These are phyloP conservation scores for Drosophila fuyamai DNA, from an alignment of 1,140 invertebrate species.

Conservation along the genomic window DNA sequence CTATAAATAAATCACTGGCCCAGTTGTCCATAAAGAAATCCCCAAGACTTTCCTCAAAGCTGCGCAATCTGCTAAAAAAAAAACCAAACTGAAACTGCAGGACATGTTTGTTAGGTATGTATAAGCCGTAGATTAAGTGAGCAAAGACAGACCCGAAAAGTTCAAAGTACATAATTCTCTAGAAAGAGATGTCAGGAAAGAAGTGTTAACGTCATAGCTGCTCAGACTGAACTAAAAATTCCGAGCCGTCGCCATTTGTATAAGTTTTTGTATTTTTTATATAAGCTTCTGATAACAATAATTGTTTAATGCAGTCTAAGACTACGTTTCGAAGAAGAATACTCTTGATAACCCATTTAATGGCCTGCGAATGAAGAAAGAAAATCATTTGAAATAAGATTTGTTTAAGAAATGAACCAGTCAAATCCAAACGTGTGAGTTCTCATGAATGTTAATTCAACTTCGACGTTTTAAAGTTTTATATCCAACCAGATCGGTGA, in stretches of 20 bases:
- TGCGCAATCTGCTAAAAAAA: background rate
- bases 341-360: conserved; percentile 14
- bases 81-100: conserved; percentile 3
- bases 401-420: conserved; percentile 16
- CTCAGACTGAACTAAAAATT: background rate
- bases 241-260: background rate
- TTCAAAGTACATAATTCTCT: conserved; percentile 6
- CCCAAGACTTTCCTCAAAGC: background rate
- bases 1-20: background rate
- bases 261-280: conserved; percentile 3
- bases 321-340: background rate
- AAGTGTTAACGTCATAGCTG: background rate
- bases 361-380: conserved; percentile 23
- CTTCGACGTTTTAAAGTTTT: conserved; percentile 30
- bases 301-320: background rate
- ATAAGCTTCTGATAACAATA: conserved; percentile 20
- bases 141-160: conserved; percentile 2
- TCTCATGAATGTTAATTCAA: conserved; percentile 25
- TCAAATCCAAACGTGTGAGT: conserved; percentile 1
- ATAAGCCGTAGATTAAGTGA: conserved; percentile 7
- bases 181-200: conserved; percentile 15
- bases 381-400: conserved; percentile 4
- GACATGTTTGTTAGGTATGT: background rate
- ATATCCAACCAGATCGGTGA: conserved; percentile 10
- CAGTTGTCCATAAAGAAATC: background rate